Conservation (phyloP, 2,113 vertebrate genomes). For the Corythoichthys intestinalis region DNA sequence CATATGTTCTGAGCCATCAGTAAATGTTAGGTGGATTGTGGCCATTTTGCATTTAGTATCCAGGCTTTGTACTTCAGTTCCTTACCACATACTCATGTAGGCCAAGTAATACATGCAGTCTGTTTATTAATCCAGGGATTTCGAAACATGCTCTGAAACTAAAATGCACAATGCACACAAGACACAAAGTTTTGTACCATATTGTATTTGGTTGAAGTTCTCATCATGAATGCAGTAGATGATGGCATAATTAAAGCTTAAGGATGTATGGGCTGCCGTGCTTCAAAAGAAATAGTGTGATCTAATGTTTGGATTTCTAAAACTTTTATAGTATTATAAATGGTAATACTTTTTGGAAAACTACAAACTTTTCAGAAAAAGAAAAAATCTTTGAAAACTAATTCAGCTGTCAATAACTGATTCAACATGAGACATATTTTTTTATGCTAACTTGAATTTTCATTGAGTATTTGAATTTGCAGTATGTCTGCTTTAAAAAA, state of each 20-base stretch:
- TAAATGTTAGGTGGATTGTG: conserved; percentile 35
- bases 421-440: no score
- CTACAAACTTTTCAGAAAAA: no score
- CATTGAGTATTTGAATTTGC: no score
- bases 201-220: background rate
- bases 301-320: background rate
- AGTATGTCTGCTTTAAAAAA: no score
- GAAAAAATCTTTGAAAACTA: no score
- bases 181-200: background rate
- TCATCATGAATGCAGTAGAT: background rate
- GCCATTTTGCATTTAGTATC: conserved; percentile 8
- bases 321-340: background rate
- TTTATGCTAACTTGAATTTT: no score
- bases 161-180: conserved; percentile 11
- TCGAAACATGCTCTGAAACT: conserved; percentile 11
- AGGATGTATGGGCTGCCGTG: background rate
- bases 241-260: background rate
- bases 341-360: no score
- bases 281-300: background rate
- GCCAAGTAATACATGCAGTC: conserved; percentile 14
- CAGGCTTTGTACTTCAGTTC: background rate
- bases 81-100: background rate
- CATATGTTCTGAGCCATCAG: conserved; percentile 44
- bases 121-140: conserved; percentile 34
- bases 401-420: no score